Base-by-base conservation (phyloP, 2,888 invertebrate species). In the Limnephilus auricula region DNA sequence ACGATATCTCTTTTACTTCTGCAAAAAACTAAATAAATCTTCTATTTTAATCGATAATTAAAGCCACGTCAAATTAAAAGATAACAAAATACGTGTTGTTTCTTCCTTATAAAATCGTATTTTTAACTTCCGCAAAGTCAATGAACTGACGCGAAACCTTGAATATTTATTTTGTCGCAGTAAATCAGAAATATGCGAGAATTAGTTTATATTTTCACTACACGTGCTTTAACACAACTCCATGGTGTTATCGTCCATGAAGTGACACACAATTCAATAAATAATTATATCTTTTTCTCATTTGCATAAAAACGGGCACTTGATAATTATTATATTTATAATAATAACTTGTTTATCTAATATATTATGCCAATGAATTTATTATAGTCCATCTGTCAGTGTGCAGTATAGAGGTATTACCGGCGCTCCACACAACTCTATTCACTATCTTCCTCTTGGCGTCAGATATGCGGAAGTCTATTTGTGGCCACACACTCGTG, bases 381-480 rank as follows among this genome's bases (percentile, higher is more conserved):
- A 82, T 37, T 32, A 80, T 32, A 65, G 65, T 34, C 15, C 34
- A 37, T 37, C 82, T 18, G 18, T 82, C 82, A 34, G 82, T 82
- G 9, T 82, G 32, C 31, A 34, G 82, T 10, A 34, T 82, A 82
- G 15, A 82, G 34, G 34, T 82, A 82, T 82, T 32, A 82, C 34
- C 82, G 82, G 82, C n/a, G 82, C 80, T 32, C 32, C 80, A 30
- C 30, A 82, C 31, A 25, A 6, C 65, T 31, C 34, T 82, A 82
- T 82, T 65, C 84, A 84, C 40, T 37, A 84, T 87, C 32, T 87
- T 87, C 87, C 87, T 87, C 50, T 87, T 50, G 87, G 87, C 87
- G 87, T 87, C 87, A 87, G 87, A 87, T 18, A 87, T 87, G 87
- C 87, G 87, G 87, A 87, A 87, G 65, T 87, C 87, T 87, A 87